Evolutionary conservation across 2,888 invertebrate genomes (phyloP).

Genomic region (Drosophila hamatofila): DNA sequence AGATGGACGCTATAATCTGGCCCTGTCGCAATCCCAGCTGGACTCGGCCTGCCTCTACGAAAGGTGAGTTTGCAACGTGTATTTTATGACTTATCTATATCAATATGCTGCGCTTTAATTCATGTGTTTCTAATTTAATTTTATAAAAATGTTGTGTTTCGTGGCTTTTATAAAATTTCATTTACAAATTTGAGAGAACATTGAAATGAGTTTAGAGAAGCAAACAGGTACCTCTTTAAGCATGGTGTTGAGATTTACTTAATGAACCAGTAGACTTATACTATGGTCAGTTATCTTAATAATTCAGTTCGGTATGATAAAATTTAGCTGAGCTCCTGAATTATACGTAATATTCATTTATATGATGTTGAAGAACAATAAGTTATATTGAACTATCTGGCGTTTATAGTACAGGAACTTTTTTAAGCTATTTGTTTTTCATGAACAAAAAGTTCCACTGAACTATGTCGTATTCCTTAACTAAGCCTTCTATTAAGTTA

Average conservation of each 20-base stretch:
- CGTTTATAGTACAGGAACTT: background rate
- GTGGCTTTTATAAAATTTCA: background rate
- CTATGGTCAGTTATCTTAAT: background rate
- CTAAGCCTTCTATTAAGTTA: background rate
- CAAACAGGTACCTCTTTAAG: background rate
- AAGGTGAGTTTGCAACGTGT: conserved; percentile 87
- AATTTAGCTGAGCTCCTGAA: too few relatives aligned
- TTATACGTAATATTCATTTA: too few relatives aligned
- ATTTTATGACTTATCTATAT: background rate
- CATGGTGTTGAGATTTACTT: background rate
- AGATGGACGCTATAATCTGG: conserved; percentile 91
- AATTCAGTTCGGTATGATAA: too few relatives aligned
- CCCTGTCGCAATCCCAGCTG: conserved; percentile 90
- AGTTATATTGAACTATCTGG: background rate
- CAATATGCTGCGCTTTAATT: conserved; percentile 26
- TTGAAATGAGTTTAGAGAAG: background rate
- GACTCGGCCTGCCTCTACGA: conserved; percentile 93
- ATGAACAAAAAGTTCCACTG: background rate
- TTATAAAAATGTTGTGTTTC: background rate
- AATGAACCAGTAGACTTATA: background rate
- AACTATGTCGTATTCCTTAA: background rate
- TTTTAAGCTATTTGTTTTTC: background rate
- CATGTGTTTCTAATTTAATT: conserved; percentile 2
- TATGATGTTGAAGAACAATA: background rate
- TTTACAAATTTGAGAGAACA: background rate